A percentile compares a stretch with the other conserved stretches of the same genome.
Evolutionary conservation across 2,797 vertebrate species (phyloP).

Genomic region (Brachymystax lenok): DNA sequence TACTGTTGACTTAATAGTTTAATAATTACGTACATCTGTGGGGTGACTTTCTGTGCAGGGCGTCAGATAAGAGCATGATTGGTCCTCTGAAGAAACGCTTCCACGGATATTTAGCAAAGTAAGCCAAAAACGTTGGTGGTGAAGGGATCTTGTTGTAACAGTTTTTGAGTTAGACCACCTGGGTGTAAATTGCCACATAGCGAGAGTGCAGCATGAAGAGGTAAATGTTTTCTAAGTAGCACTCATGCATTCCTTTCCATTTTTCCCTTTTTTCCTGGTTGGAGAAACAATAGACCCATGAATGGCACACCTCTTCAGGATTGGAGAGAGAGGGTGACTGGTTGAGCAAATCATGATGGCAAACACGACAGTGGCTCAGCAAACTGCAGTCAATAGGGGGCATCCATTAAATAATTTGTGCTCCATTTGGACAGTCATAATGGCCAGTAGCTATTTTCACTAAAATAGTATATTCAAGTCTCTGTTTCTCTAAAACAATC

Average conservation of each 20-base stretch:
- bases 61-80: constrained; percentile 46
- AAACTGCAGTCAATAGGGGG: constrained; percentile 18
- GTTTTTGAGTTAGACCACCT: constrained; percentile 56
- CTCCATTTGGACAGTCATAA: constrained; percentile 55
- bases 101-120: constrained; percentile 34
- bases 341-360: constrained; percentile 7
- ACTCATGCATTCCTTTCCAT: constrained; percentile 61
- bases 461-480: constrained; percentile 47
- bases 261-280: constrained; percentile 45
- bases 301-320: constrained; percentile 60
- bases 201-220: constrained; percentile 51
- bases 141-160: constrained; percentile 30
- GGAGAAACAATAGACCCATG: constrained; percentile 67
- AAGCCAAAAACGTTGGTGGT: constrained; percentile 33
- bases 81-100: constrained; percentile 26
- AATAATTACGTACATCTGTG: constrained; percentile 56
- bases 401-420: constrained; percentile 61
- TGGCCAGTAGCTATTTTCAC: constrained; percentile 29
- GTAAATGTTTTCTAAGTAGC: constrained; percentile 63
- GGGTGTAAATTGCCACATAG: constrained; percentile 64
- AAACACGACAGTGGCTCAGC: constrained; percentile 19
- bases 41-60: constrained; percentile 35
- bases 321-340: constrained; percentile 38
- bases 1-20: constrained; percentile 43
- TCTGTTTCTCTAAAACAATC: constrained; percentile 41